Evolutionary conservation across 2,888 invertebrate genomes (phyloP).

Genomic region (Eupeodes luniger): DNA sequence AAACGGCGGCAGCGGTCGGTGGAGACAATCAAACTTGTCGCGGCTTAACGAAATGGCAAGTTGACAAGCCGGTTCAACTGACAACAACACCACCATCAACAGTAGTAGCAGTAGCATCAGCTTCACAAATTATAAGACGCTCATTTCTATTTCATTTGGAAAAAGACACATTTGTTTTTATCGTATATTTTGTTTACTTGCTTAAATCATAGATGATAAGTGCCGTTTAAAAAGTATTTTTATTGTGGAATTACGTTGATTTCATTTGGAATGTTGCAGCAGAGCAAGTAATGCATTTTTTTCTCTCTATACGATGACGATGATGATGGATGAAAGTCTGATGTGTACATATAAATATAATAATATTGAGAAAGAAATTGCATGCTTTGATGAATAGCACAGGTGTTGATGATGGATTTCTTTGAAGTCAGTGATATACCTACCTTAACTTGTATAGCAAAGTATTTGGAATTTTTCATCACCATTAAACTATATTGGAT

Average conservation of each 20-base stretch:
- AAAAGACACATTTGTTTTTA: not conserved
- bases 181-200: not conserved
- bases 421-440: constrained; percentile 22
- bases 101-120: too few species aligned
- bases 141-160: constrained; percentile 32
- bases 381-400: constrained; percentile 31
- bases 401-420: constrained; percentile 54
- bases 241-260: constrained; percentile 49
- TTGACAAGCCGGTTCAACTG: constrained; percentile 59
- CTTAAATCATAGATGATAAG: not conserved
- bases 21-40: not conserved
- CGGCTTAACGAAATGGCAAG: constrained; percentile 64
- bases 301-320: not conserved
- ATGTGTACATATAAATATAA: too few species aligned
- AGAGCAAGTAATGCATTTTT: constrained; percentile 22
- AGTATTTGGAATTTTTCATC: constrained; percentile 26
- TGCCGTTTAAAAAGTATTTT: constrained; percentile 41
- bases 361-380: constrained; percentile 8
- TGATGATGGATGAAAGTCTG: constrained; percentile 27
- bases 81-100: not conserved
- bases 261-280: constrained; percentile 43
- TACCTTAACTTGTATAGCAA: not conserved
- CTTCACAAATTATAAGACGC: too few species aligned
- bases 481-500: not conserved
- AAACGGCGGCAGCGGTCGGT: not conserved